These are phyloP conservation scores for Chaetorhynchus papuensis DNA, from an alignment of 2,113 vertebrate genomes.

Conservation along the genomic window DNA sequence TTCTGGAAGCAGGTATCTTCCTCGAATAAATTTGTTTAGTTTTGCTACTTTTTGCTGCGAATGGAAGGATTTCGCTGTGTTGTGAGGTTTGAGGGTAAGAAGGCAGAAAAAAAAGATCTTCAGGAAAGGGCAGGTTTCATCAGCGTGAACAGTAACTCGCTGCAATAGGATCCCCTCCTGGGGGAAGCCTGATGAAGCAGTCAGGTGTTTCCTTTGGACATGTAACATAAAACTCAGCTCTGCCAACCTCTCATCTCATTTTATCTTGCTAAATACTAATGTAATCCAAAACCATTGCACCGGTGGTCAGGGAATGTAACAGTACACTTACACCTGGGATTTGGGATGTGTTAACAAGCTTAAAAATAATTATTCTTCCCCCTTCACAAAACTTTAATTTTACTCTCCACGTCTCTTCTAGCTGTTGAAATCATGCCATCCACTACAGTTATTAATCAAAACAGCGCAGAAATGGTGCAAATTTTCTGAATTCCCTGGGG, in stretches of 20 bases:
- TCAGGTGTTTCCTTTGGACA: neutral
- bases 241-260: neutral
- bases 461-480: neutral
- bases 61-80: neutral
- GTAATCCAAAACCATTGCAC: neutral
- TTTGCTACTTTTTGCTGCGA: neutral
- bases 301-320: neutral
- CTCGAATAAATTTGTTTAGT: neutral
- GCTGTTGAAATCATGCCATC: neutral
- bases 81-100: neutral
- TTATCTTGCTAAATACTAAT: neutral
- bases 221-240: neutral
- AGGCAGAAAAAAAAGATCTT: neutral
- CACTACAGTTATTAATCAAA: neutral
- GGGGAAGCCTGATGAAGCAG: neutral
- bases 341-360: neutral
- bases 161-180: neutral
- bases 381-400: neutral
- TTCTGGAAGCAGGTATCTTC: neutral
- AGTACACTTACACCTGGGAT: neutral
- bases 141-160: fast-evolving
- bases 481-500: neutral
- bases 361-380: neutral
- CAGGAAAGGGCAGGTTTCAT: neutral
- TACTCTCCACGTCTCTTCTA: neutral